These are phyloP conservation scores for Cricetomys ansorgei DNA, from an alignment of 2,113 vertebrate species.

Conservation along the genomic window DNA sequence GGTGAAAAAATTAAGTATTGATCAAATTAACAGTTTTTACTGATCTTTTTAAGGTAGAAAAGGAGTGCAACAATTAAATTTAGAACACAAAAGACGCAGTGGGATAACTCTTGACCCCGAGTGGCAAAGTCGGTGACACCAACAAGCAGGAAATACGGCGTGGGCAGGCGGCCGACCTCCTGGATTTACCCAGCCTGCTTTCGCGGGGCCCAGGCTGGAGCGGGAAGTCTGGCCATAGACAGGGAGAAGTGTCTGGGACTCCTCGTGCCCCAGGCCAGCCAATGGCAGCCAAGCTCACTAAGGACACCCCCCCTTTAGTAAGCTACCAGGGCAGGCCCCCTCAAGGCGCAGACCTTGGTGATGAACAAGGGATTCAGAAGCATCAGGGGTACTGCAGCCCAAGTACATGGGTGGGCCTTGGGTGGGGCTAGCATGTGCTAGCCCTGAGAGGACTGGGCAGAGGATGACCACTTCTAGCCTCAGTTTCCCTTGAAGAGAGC, in stretches of 20 bases:
- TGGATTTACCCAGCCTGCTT: not conserved
- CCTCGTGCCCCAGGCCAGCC: not conserved
- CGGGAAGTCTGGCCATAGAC: not conserved
- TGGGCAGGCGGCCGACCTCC: slow-evolving; percentile 65
- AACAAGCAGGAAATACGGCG: slow-evolving; percentile 86
- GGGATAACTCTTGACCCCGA: slow-evolving; percentile 91
- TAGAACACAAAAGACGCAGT: slow-evolving; percentile 91
- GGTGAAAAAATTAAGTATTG: slow-evolving; percentile 99
- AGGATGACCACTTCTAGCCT: not conserved
- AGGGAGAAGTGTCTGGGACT: not conserved
- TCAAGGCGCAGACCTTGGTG: not conserved
- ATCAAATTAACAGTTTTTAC: slow-evolving; percentile 99
- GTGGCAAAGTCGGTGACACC: slow-evolving; percentile 87
- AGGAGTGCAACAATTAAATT: slow-evolving; percentile 96
- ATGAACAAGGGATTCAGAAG: not conserved
- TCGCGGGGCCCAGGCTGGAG: not conserved
- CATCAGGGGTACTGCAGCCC: not conserved
- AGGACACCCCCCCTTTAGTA: not conserved
- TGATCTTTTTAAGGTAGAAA: slow-evolving; percentile 93
- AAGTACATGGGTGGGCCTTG: not conserved
- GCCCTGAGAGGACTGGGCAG: not conserved
- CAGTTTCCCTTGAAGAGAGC: not conserved
- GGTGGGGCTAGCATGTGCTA: not conserved
- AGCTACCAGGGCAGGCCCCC: not conserved
- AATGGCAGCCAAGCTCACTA: not conserved